These are phyloP conservation scores for Hypena proboscidalis DNA, from an alignment of 2,888 invertebrate species.

Conservation along the genomic window DNA sequence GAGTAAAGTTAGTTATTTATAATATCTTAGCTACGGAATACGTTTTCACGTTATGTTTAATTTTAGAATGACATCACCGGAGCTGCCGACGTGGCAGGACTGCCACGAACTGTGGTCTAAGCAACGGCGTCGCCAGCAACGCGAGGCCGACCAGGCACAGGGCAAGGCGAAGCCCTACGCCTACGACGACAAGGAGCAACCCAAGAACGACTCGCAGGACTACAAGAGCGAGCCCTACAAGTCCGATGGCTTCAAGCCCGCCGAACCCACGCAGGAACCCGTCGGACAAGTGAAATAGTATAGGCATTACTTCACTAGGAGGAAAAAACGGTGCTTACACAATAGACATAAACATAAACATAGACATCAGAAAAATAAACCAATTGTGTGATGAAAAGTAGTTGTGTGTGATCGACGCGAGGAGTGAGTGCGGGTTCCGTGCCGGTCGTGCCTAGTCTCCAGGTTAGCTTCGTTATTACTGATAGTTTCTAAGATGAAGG, in stretches of 20 bases:
- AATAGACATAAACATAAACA: conserved; percentile 12
- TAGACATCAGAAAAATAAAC: conserved; percentile 46
- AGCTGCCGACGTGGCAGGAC: conserved; percentile 98
- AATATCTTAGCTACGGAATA: no score
- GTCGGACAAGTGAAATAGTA: conserved; percentile 77
- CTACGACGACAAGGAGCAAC: conserved; percentile 39
- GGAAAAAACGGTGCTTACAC: conserved; percentile 54
- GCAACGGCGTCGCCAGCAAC: conserved; percentile 93
- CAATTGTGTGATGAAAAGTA: conserved; percentile 44
- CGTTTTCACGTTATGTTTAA: not conserved
- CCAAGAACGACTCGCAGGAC: conserved; percentile 50
- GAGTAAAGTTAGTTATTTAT: no score
- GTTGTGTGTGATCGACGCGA: conserved; percentile 25
- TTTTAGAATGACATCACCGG: conserved; percentile 92
- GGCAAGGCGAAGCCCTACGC: conserved; percentile 63
- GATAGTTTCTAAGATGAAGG: conserved; percentile 39
- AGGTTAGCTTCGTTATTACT: conserved; percentile 33
- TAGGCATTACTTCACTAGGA: conserved; percentile 52
- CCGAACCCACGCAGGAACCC: conserved; percentile 60
- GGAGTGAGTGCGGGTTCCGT: conserved; percentile 37
- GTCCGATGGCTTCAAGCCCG: conserved; percentile 58
- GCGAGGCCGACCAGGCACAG: conserved; percentile 88
- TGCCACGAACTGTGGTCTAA: conserved; percentile 99
- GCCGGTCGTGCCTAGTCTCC: conserved; percentile 42
- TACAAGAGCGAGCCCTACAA: conserved; percentile 66